Evolutionary conservation across 1,140 invertebrate species (phyloP).

Genomic region (Mercenaria mercenaria): DNA sequence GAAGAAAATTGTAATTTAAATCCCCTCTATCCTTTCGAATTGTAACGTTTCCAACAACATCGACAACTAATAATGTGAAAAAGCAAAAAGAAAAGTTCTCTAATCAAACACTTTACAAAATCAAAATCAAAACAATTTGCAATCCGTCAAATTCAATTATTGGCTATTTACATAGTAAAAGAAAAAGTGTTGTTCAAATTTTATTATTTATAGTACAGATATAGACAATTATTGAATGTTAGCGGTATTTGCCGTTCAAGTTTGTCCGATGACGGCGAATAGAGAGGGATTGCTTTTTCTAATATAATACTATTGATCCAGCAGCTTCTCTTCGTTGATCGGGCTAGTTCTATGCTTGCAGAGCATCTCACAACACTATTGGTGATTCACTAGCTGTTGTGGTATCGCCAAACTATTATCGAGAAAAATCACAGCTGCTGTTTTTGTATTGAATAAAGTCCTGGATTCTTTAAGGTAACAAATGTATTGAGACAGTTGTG

Average conservation of each 20-base stretch:
- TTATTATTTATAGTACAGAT: not conserved
- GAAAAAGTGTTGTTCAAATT: not conserved
- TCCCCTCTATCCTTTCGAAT: too few species aligned
- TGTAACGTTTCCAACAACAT: too few species aligned
- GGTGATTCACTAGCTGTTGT: not conserved
- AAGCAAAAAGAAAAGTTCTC: not conserved
- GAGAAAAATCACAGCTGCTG: not conserved
- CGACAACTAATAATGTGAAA: not conserved
- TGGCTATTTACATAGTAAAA: not conserved
- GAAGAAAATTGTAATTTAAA: too few species aligned
- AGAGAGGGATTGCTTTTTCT: not conserved
- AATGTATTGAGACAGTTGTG: too few species aligned
- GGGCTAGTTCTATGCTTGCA: not conserved
- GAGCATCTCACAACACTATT: not conserved
- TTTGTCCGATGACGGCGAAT: slow-evolving; percentile 7
- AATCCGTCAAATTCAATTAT: not conserved
- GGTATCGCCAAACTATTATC: not conserved
- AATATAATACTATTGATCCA: not conserved
- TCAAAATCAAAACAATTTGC: not conserved
- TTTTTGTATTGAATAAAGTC: too few species aligned
- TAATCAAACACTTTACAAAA: not conserved
- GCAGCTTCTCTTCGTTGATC: not conserved
- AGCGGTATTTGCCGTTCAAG: not conserved
- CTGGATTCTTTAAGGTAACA: too few species aligned
- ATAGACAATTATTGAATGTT: slow-evolving; percentile 3